These are phyloP conservation scores for Numida meleagris DNA, from an alignment of 2,113 vertebrate species.

Conservation along the genomic window DNA sequence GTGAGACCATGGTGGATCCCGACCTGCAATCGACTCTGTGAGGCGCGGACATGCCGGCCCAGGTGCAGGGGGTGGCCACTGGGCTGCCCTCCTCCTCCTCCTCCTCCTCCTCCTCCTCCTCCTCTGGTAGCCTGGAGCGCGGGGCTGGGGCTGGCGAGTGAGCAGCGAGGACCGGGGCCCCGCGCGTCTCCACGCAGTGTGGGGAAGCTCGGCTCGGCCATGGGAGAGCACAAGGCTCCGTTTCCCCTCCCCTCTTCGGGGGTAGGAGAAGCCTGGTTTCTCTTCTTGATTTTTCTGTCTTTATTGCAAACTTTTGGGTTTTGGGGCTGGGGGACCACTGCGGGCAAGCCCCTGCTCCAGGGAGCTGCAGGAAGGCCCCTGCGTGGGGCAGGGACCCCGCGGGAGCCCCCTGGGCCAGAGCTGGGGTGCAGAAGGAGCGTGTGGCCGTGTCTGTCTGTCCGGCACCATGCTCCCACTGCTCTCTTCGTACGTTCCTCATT, in stretches of 20 bases:
- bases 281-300: conserved; percentile 58
- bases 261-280: conserved; percentile 71
- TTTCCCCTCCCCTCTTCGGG: conserved; percentile 34
- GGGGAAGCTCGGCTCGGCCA: not conserved
- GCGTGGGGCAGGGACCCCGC: conserved; percentile 50
- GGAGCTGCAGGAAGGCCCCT: conserved; percentile 35
- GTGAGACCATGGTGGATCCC: conserved; percentile 87
- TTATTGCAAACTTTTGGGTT: conserved; percentile 60
- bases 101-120: not conserved
- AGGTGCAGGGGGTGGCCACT: conserved; percentile 13
- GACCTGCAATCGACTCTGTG: conserved; percentile 85
- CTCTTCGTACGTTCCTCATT: conserved; percentile 12
- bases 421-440: not conserved
- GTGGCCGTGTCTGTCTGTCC: not conserved
- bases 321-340: not conserved
- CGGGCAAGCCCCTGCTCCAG: accelerated
- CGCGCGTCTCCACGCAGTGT: not conserved
- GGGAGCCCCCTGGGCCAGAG: not conserved
- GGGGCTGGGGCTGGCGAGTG: conserved; percentile 11
- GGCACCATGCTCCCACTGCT: accelerated
- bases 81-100: conserved; percentile 51
- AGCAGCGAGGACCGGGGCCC: conserved; percentile 27
- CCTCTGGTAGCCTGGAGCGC: not conserved
- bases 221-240: not conserved
- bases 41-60: conserved; percentile 30